phyloP scores from a whole-genome alignment of 2,888 invertebrate genomes.

The Dione juno region DNA sequence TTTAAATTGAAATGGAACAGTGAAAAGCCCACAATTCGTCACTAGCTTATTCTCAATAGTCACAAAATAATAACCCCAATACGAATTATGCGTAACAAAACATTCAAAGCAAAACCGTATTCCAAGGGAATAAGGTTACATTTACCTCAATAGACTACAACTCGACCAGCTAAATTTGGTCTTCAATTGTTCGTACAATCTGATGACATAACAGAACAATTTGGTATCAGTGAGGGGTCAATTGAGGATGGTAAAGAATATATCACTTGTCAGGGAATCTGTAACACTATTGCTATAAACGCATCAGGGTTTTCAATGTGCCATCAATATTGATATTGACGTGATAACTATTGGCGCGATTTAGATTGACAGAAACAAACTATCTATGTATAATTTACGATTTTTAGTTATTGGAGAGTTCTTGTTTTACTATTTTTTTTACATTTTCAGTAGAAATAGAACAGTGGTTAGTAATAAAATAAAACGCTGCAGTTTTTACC shows the following conservation, averaged over 20 bases:
- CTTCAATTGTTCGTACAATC: constrained; percentile 48
- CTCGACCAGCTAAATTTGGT: constrained; percentile 56
- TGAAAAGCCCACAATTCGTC: constrained; percentile 79
- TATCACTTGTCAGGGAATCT: constrained; percentile 75
- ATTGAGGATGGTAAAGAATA: constrained; percentile 62
- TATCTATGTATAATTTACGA: background rate
- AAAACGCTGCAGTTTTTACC: too few relatives aligned
- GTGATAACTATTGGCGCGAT: constrained; percentile 41
- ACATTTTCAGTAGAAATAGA: too few relatives aligned
- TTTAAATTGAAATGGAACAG: constrained; percentile 60
- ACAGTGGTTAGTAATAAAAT: too few relatives aligned
- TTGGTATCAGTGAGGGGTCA: constrained; percentile 49
- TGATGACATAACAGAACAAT: constrained; percentile 25
- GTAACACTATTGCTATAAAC: constrained; percentile 71
- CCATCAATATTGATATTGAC: constrained; percentile 69
- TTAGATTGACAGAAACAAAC: constrained; percentile 25
- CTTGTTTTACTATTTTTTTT: too few relatives aligned
- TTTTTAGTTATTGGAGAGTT: background rate
- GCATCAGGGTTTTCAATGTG: constrained; percentile 60
- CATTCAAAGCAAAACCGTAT: constrained; percentile 52
- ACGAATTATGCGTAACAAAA: constrained; percentile 31
- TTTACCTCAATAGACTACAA: constrained; percentile 31
- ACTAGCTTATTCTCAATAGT: constrained; percentile 75
- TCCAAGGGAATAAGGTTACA: constrained; percentile 33
- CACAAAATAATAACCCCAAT: constrained; percentile 65